Conservation (phyloP, 2,113 vertebrate genomes). For the Willisornis vidua region DNA sequence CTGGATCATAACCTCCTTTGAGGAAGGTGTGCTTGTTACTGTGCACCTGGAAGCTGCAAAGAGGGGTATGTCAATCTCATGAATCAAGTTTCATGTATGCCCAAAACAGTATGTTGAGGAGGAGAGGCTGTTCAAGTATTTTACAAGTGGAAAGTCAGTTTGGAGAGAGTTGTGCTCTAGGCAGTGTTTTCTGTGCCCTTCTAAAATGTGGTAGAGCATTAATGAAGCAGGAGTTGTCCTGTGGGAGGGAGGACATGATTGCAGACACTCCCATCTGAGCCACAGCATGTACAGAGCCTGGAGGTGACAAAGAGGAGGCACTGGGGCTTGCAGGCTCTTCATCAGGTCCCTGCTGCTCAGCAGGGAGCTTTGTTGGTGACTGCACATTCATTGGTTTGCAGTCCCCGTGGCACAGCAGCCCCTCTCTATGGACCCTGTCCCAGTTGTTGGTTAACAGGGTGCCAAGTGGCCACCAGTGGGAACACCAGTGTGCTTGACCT, state of each 20-base stretch:
- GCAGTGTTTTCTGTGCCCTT: neutral
- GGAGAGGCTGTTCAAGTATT: neutral
- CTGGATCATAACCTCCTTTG: neutral
- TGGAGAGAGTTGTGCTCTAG: neutral
- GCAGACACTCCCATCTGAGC: neutral
- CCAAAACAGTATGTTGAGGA: neutral
- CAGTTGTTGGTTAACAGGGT: neutral
- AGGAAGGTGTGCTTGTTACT: neutral
- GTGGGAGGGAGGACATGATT: neutral
- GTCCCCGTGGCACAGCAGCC: neutral
- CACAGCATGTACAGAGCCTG: neutral
- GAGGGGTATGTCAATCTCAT: fast-evolving
- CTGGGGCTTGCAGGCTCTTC: neutral
- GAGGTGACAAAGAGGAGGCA: neutral
- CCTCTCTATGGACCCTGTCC: neutral
- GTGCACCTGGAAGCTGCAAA: neutral
- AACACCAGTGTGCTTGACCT: neutral
- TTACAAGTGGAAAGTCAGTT: neutral
- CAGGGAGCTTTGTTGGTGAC: neutral
- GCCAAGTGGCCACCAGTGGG: neutral
- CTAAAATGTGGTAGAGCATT: neutral
- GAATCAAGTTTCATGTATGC: neutral
- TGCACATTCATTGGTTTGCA: neutral
- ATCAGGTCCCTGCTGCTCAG: conserved; percentile 27
- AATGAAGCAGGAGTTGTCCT: neutral